Conservation (phyloP, 2,888 invertebrate genomes). For the Heliconius sara region DNA sequence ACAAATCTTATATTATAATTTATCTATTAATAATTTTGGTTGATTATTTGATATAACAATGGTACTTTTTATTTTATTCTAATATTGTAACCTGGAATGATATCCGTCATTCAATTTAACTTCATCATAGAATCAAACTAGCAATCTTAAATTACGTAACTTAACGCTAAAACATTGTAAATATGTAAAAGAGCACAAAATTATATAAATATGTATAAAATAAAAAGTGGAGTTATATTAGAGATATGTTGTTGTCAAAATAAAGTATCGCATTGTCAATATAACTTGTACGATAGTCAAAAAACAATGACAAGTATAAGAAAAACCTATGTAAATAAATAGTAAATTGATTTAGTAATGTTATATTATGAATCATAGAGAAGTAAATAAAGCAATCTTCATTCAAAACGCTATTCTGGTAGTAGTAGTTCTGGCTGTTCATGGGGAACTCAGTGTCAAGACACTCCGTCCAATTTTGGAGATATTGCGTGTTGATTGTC, state of each 20-base stretch:
- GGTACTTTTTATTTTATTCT: neutral
- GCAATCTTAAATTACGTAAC: slow-evolving; percentile 7
- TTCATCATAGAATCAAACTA: neutral
- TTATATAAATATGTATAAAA: neutral
- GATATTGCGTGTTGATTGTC: too few species aligned
- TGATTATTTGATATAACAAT: neutral
- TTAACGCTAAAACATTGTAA: slow-evolving; percentile 6
- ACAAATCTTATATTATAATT: slow-evolving; percentile 1
- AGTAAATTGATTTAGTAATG: neutral
- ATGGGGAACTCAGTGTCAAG: too few species aligned
- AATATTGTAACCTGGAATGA: slow-evolving; percentile 5
- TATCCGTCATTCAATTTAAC: neutral
- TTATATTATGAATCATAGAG: neutral
- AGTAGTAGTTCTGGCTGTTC: too few species aligned
- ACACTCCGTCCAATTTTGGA: too few species aligned
- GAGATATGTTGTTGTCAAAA: slow-evolving; percentile 14
- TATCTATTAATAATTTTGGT: neutral
- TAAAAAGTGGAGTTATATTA: slow-evolving; percentile 12
- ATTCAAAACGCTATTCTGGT: too few species aligned
- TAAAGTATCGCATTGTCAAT: slow-evolving; percentile 4
- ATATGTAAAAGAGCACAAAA: slow-evolving; percentile 12
- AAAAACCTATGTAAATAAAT: slow-evolving; percentile 19
- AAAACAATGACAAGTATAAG: slow-evolving; percentile 5
- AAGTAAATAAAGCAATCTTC: neutral
- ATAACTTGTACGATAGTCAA: neutral